Percentiles rank a stretch among this genome's conserved stretches.
Evolutionary conservation across 2,113 vertebrate genomes (phyloP).

Genomic region (Xenopus laevis): DNA sequence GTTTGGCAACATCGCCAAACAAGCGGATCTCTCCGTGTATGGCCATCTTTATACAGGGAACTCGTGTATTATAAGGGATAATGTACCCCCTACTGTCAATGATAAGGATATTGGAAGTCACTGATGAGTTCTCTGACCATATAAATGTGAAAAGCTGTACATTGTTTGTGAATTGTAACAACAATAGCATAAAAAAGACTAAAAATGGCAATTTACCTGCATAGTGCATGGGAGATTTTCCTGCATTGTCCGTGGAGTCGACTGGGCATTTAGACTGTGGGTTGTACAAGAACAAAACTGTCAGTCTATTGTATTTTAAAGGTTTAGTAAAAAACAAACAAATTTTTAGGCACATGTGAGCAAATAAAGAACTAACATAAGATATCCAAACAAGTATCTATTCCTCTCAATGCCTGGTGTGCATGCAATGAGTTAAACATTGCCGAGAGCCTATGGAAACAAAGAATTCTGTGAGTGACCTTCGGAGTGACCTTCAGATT

Average conservation of each 20-base stretch:
- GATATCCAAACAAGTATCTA: no score
- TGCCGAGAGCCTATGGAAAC: not conserved
- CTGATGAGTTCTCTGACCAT: no score
- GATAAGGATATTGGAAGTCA: no score
- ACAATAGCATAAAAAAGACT: no score
- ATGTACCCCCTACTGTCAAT: no score
- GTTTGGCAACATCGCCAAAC: no score
- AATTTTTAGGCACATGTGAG: not conserved
- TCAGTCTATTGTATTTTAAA: not conserved
- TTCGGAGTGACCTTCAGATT: slow-evolving; percentile 23
- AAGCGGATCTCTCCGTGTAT: no score
- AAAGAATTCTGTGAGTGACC: slow-evolving; percentile 2
- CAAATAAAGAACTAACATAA: not conserved
- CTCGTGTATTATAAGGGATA: no score
- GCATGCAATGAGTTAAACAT: not conserved
- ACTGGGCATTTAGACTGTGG: slow-evolving; percentile 79
- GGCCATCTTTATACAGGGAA: no score
- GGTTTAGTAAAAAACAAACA: not conserved
- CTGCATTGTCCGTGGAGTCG: slow-evolving; percentile 72
- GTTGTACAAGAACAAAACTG: slow-evolving; percentile 36
- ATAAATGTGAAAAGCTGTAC: no score
- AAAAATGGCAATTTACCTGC: slow-evolving; percentile 70
- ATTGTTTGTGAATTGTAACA: no score
- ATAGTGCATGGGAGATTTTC: slow-evolving; percentile 87
- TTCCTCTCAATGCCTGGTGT: no score